Conservation (phyloP, 2,113 vertebrate species). For the Podiceps cristatus region DNA sequence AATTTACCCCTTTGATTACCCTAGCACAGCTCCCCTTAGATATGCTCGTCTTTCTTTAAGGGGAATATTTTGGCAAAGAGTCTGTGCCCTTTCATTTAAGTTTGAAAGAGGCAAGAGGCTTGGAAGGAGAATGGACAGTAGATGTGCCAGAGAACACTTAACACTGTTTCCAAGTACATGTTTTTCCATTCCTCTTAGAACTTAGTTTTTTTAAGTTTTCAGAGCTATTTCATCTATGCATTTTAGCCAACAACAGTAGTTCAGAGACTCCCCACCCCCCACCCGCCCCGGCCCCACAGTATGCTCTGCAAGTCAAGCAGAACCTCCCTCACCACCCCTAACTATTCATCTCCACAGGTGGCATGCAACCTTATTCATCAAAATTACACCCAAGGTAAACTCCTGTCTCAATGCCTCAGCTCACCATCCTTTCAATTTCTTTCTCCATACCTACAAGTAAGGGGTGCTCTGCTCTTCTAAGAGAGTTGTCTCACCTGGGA, state of each 20-base stretch:
- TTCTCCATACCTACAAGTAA: neutral
- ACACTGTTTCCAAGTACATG: neutral
- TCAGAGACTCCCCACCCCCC: neutral
- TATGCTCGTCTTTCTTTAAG: neutral
- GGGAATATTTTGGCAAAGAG: neutral
- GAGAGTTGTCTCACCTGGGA: neutral
- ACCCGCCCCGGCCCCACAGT: too few relatives aligned
- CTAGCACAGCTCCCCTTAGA: neutral
- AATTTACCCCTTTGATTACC: neutral
- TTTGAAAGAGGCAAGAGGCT: neutral
- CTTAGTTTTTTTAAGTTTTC: neutral
- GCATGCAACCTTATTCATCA: neutral
- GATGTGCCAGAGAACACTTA: neutral
- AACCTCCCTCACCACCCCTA: neutral
- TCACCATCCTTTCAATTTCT: neutral
- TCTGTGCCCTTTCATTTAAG: neutral
- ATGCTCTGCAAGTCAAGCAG: neutral
- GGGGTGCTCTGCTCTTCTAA: neutral
- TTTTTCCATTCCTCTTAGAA: neutral
- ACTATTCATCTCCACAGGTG: rapidly evolving
- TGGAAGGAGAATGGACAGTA: neutral
- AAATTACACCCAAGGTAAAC: neutral
- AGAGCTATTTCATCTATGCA: neutral
- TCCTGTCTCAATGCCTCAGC: neutral
- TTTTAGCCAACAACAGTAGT: neutral